Evolutionary conservation across 1,140 invertebrate species (phyloP), one percentile per base, ranked within the genome.

Genomic region (Augochlora pura): DNA sequence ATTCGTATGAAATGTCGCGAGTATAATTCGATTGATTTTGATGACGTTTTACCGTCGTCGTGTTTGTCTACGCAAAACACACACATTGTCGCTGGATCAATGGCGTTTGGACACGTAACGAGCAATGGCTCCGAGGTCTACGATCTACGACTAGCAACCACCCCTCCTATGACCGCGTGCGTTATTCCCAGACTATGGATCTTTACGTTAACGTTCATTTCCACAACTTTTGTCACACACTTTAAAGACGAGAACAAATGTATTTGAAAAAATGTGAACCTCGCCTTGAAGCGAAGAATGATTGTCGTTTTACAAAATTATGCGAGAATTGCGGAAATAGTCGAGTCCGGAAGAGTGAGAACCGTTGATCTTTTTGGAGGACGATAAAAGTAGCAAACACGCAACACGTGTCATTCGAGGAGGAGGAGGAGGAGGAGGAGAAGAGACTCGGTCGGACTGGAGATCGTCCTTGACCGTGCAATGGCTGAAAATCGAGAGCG

Each of bases 1-100:
- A 8, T 8, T 39, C 3, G 8, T 39, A 8, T 8, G 38, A 39
- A 39, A 60, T 14, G 23, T 38, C 18, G 3, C 6, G 9, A 6
- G 39, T 65, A 52, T 52, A 18, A n/a, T 66, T 59, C 62, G 21
- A 32, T 32, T 32, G 32, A 32, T 32, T 32, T 32, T 4, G 32
- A n/a, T 14, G 16, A 7, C 39, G 49, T 73, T 84, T 32, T 4
- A 4, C 76, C 77, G 77, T 84, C 73, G 67, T 32, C 68, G 60
- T 57, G 69, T 85, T 80, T 52, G 60, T 64, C 49, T 27, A 52
- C 78, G 66, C 57, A 57, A 81, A 57, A 81, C 57, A 73, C 62
- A 66, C 72, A 42, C 46, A 71, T 84, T 77, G 83, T 84, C 54
- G 67, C 60, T 69, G 71, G 68, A 60, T 76, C 77, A 57, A 64